Conservation (phyloP, 1,140 invertebrate genomes). For the Paracyclopina nana region DNA sequence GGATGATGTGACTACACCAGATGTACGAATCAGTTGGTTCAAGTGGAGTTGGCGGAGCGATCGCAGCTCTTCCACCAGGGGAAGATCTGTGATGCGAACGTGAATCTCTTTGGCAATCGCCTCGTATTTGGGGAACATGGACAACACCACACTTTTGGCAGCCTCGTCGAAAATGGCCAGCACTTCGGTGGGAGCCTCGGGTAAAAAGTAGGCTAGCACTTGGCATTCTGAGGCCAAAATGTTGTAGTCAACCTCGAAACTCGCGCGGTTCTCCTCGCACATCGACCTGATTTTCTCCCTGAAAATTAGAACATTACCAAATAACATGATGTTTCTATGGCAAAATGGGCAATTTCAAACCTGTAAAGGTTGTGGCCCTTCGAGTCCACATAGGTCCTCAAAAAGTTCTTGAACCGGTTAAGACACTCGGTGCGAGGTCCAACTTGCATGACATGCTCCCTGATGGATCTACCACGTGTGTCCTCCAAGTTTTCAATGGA, state of each 20-base stretch:
- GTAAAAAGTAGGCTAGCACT: constrained; percentile 84
- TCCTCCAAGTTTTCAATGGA: constrained; percentile 97
- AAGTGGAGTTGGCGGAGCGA: constrained; percentile 66
- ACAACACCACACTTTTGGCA: constrained; percentile 55
- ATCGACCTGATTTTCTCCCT: constrained; percentile 21
- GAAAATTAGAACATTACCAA: no score
- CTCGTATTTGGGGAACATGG: constrained; percentile 89
- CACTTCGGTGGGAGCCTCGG: constrained; percentile 92
- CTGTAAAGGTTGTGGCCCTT: constrained; percentile 75
- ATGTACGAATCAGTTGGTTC: constrained; percentile 43
- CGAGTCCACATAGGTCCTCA: constrained; percentile 67
- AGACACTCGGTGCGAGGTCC: constrained; percentile 89
- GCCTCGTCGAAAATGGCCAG: constrained; percentile 85
- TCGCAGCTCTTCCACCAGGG: constrained; percentile 83
- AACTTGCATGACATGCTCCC: constrained; percentile 89
- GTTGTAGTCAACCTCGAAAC: constrained; percentile 83
- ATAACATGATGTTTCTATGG: no score
- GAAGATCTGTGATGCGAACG: constrained; percentile 81
- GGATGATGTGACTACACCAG: constrained; percentile 85
- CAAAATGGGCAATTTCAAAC: constrained; percentile 83
- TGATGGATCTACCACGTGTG: constrained; percentile 26
- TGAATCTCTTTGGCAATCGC: constrained; percentile 79
- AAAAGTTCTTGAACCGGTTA: constrained; percentile 87
- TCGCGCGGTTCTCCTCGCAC: constrained; percentile 39
- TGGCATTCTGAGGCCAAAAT: constrained; percentile 71